Conservation (phyloP, 2,888 invertebrate genomes). For the Plebejus anna region DNA sequence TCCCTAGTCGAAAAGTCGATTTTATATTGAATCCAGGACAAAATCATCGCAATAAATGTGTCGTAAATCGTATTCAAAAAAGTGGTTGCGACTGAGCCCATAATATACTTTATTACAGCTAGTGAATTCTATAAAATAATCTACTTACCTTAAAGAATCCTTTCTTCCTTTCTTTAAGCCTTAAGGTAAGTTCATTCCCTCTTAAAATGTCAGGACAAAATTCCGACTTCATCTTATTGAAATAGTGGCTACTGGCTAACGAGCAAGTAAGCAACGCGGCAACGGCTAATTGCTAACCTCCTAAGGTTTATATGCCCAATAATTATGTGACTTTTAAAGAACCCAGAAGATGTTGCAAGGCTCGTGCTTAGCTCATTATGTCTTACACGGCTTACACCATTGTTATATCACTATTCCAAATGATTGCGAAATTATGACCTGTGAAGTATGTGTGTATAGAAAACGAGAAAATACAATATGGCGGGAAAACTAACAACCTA, state of each 20-base stretch:
- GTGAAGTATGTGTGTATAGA: background rate
- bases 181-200: no score
- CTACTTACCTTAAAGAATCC: no score
- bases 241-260: no score
- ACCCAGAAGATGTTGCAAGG: background rate
- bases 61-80: background rate
- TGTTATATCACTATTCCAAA: slow-evolving; percentile 38
- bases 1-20: background rate
- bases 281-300: no score
- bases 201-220: no score
- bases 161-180: no score
- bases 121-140: background rate
- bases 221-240: no score
- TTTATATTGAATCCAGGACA: background rate
- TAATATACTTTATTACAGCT: background rate
- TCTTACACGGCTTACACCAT: slow-evolving; percentile 42
- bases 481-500: background rate
- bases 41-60: background rate
- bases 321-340: background rate
- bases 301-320: background rate
- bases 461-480: background rate
- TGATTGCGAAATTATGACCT: background rate
- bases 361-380: slow-evolving; percentile 35
- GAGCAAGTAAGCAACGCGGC: no score
- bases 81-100: background rate